These are phyloP conservation scores for Tetramorium bicarinatum DNA, from an alignment of 2,888 invertebrate species.

Conservation along the genomic window DNA sequence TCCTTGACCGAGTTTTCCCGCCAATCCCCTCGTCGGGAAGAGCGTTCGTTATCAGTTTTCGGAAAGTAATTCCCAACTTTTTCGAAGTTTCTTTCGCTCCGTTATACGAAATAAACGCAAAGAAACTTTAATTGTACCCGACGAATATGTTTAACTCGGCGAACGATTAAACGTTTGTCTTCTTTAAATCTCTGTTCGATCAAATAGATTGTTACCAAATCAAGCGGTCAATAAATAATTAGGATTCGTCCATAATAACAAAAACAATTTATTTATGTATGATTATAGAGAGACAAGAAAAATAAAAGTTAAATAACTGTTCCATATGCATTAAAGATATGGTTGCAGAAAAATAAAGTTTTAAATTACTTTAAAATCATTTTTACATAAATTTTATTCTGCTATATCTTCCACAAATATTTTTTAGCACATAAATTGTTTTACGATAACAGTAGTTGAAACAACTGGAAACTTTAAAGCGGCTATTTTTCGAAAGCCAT, in stretches of 20 bases:
- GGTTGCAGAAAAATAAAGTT: background rate
- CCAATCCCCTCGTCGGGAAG: background rate
- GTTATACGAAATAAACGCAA: constrained; percentile 24
- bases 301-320: background rate
- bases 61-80: constrained; percentile 43
- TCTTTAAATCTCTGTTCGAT: constrained; percentile 5
- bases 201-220: constrained; percentile 16
- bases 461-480: constrained; percentile 5
- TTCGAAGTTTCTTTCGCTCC: background rate
- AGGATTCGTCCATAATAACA: background rate
- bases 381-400: background rate
- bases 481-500: constrained; percentile 1
- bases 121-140: background rate
- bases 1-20: constrained; percentile 49
- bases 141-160: constrained; percentile 4
- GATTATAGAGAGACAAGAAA: background rate
- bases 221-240: background rate
- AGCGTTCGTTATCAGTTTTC: constrained; percentile 54
- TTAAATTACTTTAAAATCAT: background rate
- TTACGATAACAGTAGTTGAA: background rate
- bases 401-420: background rate
- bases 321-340: background rate
- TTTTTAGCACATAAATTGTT: constrained; percentile 7
- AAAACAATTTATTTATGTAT: background rate
- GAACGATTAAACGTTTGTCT: background rate